Evolutionary conservation across 2,113 vertebrate genomes (phyloP), one percentile per base, ranked within the genome.

Genomic region (Plecturocebus donacophilus): DNA sequence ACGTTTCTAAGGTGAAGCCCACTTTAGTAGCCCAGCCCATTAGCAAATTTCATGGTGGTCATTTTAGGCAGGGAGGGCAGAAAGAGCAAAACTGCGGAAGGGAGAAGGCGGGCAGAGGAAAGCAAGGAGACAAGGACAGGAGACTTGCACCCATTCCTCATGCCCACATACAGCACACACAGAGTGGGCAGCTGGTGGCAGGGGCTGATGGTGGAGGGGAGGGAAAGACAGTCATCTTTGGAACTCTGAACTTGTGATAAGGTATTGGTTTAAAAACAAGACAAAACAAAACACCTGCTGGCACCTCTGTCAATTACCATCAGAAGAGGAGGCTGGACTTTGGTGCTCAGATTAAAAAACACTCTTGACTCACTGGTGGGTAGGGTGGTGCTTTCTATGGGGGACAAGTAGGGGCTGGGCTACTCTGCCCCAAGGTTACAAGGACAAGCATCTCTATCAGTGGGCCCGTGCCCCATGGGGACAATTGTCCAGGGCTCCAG

Each of bases 231-330:
- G 79, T 94, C 86, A 94, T 96, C 58, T 95, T 84, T 88, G 92
- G 95, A 93, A 49, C 75, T 94, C 87, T 81, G 68, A 91, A 64
- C 80, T 90, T 25, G 5, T 27, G 68, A 64, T 71, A 80, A 96
- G 20, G 85, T 80, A 87, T 97, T 84, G 32, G 77, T 83, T 97
- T 68, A 87, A 70, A 96, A 97, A 64, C 61, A 64, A 64, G 23
- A 58, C 56, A 58, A 58, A 94, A 71, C 76, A 84, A 89, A 73
- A 84, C 94, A 97, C 92, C 90, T 97, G 64, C 91, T 95, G 64
- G 61, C n/a, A 93, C 85, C 87, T 82, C 42, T 88, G 82, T 89
- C n/a, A 70, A 19, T 90, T 97, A 90, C 49, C 9, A 45, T 42
- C 13, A 66, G 76, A 70, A 77, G 17, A 89, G 73, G 71, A 92